Base-by-base conservation (phyloP, 37 sponge, comb jelly and placozoan genomes). In the Ianthella basta region DNA sequence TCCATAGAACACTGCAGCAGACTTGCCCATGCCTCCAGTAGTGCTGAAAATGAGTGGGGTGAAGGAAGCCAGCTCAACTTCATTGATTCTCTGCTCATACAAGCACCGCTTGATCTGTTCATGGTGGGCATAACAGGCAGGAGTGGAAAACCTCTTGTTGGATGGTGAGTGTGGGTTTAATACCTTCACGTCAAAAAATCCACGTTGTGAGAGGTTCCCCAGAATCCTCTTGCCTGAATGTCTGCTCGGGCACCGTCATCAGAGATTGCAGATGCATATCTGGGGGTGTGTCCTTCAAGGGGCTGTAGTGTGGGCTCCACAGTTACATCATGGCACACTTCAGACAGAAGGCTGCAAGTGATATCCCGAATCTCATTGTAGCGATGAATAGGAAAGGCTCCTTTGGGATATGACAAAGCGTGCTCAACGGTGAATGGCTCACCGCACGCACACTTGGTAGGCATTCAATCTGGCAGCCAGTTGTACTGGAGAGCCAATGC, bases 161-260 rank as follows among this genome's bases (percentile, higher is more conserved):
- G 78, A 75, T 53, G 37, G 37, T 50, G 78, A 50, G 54, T 75
- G 21, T 19, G 78, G 72, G 78, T 75, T 75, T 5, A 75, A 75
- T 16, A 75, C 78, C 78, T 75, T 75, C 4, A 75, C 53, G 40
- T 75, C 78, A 36, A 75, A 75, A 53, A 75, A 75, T 75, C n/a
- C n/a, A 50, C 78, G 53, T 75, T 75, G 3, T 75, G 78, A 39
- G 53, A 50, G 10, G 20, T 75, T 5, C 78, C 8, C 78, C 78
- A 75, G 78, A 75, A 75, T 15, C 40, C 54, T 50, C 78, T 75
- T 1, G 54, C 78, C 14, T 50, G 53, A 4, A 75, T 41, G 25
- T 75, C 78, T 1, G 21, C 78, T 75, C 78, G 37, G 0, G 78
- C 78, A 39, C 40, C 78, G 40, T 75, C 53, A 13, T 75, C 24